phyloP scores from a whole-genome alignment of 2,888 invertebrate genomes.

The Ptilodon capucinus region DNA sequence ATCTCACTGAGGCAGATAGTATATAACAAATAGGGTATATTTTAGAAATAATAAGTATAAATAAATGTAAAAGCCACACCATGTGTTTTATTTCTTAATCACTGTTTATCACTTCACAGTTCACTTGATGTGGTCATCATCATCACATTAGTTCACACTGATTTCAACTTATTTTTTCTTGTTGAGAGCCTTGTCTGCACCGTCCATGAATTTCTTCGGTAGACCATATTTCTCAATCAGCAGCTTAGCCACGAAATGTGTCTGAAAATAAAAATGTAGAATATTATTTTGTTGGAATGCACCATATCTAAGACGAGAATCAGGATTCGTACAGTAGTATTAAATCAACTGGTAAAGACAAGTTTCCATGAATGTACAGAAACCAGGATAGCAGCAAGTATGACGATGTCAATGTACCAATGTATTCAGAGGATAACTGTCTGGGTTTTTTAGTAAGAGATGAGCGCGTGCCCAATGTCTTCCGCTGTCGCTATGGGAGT shows the following conservation, averaged over 20 bases:
- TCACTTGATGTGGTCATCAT: conserved; percentile 20
- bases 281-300: not conserved
- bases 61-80: conserved; percentile 26
- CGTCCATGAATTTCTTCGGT: conserved; percentile 88
- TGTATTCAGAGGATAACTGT: no score
- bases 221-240: conserved; percentile 89
- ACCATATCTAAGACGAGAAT: no score
- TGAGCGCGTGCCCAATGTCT: no score
- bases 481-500: not conserved
- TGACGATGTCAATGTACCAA: no score
- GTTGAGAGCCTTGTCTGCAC: conserved; percentile 89
- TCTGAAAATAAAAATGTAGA: conserved; percentile 55
- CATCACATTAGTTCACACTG: conserved; percentile 24
- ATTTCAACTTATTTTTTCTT: conserved; percentile 73
- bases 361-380: no score
- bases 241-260: conserved; percentile 71
- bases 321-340: no score
- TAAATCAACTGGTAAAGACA: no score
- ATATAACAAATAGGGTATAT: conserved; percentile 14
- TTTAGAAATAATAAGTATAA: conserved; percentile 19
- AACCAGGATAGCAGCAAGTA: no score
- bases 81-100: conserved; percentile 28
- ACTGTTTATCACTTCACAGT: conserved; percentile 25
- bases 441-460: no score
- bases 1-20: conserved; percentile 1